Evolutionary conservation across 2,888 invertebrate species (phyloP).

Genomic region (Coremacera marginata): DNA sequence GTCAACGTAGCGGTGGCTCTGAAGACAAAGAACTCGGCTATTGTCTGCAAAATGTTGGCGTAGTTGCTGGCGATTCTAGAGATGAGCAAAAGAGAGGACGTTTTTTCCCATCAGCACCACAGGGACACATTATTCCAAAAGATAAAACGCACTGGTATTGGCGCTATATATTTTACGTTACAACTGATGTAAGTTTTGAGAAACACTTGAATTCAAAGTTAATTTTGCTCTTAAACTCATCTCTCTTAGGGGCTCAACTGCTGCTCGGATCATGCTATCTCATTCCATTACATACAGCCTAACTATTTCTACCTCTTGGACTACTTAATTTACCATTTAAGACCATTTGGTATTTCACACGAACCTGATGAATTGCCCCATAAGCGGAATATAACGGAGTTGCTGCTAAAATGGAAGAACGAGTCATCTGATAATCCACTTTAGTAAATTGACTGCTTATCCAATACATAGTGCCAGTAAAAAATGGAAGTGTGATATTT

Average conservation of each 20-base stretch:
- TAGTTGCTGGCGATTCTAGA: slow-evolving; percentile 88
- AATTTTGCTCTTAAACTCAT: neutral
- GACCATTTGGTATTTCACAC: slow-evolving; percentile 77
- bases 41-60: slow-evolving; percentile 85
- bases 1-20: slow-evolving; percentile 69
- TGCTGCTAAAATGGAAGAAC: slow-evolving; percentile 50
- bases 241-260: slow-evolving; percentile 71
- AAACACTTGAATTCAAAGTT: neutral
- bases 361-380: slow-evolving; percentile 59
- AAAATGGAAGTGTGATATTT: neutral
- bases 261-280: slow-evolving; percentile 94
- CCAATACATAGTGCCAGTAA: neutral
- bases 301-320: slow-evolving; percentile 96
- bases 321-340: slow-evolving; percentile 93
- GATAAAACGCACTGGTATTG: slow-evolving; percentile 91
- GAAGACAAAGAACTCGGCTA: slow-evolving; percentile 72
- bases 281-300: slow-evolving; percentile 94
- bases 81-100: slow-evolving; percentile 87
- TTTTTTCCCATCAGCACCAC: slow-evolving; percentile 84
- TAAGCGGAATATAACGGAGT: slow-evolving; percentile 52
- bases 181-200: slow-evolving; percentile 73
- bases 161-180: slow-evolving; percentile 93
- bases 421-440: slow-evolving; percentile 50
- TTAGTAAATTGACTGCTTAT: neutral
- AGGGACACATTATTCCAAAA: slow-evolving; percentile 87